A percentile compares a stretch with the other conserved stretches of the same genome.
Evolutionary conservation across 1,140 invertebrate species (phyloP).

Genomic region (Calliphora vicina): DNA sequence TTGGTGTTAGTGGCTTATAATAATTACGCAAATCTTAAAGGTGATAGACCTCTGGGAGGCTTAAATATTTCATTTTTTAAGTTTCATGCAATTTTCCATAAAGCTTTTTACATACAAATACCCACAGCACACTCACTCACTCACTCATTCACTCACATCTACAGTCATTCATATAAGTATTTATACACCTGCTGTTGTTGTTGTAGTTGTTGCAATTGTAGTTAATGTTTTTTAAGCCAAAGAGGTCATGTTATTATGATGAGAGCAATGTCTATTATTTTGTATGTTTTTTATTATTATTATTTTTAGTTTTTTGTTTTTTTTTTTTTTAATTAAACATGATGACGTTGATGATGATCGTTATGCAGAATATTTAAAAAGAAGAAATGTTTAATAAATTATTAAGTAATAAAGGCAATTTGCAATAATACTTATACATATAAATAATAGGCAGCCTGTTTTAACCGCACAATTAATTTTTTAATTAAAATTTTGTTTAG

Average conservation of each 20-base stretch:
- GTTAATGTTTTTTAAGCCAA: conserved; percentile 5
- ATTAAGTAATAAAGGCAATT: neutral
- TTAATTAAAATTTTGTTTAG: neutral
- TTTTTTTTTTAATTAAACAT: neutral
- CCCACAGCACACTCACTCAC: neutral
- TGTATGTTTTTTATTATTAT: neutral
- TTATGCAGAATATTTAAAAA: neutral
- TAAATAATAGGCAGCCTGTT: neutral
- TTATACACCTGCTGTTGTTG: neutral
- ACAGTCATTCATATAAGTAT: neutral
- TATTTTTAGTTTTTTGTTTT: too few relatives aligned
- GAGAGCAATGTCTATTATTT: neutral
- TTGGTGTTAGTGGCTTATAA: conserved; percentile 12
- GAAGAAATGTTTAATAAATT: neutral
- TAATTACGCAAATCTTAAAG: conserved; percentile 28
- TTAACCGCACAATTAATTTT: neutral
- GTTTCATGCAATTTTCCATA: neutral
- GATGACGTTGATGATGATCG: neutral
- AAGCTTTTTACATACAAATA: neutral
- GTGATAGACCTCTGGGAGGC: conserved; percentile 20
- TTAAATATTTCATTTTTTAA: neutral
- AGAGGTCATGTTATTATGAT: conserved; percentile 10
- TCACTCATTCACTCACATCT: neutral
- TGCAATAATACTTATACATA: neutral
- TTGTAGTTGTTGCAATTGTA: neutral